Evolutionary conservation across 2,888 invertebrate genomes (phyloP), one percentile per base, ranked within the genome.

Genomic region (Orthosia gracilis): DNA sequence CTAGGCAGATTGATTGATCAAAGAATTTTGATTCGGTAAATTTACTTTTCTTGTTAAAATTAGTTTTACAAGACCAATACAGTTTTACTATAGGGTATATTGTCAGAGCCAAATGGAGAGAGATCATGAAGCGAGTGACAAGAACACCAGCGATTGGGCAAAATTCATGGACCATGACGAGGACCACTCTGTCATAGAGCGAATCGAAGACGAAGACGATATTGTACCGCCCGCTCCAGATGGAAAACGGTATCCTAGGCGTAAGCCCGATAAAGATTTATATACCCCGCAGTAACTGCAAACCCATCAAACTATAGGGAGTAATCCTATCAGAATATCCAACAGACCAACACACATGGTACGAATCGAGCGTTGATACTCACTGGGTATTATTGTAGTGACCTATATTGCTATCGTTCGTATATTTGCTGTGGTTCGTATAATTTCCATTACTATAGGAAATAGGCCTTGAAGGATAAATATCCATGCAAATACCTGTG

Each of bases 261-360:
- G 9, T 52, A 52, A 2, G 50, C 7, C 50, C 5, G 17, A 23
- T 55, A 55, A 23, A 45, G 47, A 18, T 5, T 70, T 40, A 57
- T 31, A 69, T 58, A 23, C n/a, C 47, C 15, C 47, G 23, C 23
- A 9, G n/a, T 57, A 49, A 31, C 23, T 3, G 23, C 71, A 58
- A 58, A 40, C 72, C 49, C 50, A 17, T 55, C 40, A 13, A 58
- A 71, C n/a, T 45, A 2, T 17, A n/a, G 3, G 5, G 17, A 11
- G 15, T 71, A 70, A 71, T 58, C 57, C 50, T 31, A 71, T 71
- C 31, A 23, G 23, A 71, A 49, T 58, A 71, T 57, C 15, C 23
- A 45, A n/a, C 40, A 45, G 9, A 45, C 4, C 64, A n/a, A 45
- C 7, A 49, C 21, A 57, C 23, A 58, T 12, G 18, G 23, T 23